Evolutionary conservation across 2,888 invertebrate species (phyloP).

Genomic region (Scaptomyza polygonia): DNA sequence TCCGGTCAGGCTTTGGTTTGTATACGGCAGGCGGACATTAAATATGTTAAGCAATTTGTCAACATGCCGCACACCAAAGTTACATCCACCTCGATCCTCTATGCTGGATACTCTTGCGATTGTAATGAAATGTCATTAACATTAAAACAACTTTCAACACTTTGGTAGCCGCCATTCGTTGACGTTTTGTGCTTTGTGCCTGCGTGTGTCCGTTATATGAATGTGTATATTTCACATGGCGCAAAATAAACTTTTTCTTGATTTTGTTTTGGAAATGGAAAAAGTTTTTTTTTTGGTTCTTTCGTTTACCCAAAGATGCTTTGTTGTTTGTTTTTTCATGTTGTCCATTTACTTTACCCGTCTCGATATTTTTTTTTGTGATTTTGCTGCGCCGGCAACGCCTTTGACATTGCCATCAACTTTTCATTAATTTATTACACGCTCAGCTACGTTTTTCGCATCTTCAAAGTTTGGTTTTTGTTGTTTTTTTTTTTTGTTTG

Average conservation of each 20-base stretch:
- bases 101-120: conserved; percentile 26
- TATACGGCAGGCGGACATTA: conserved; percentile 35
- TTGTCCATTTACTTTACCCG: background rate
- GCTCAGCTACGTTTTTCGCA: conserved; percentile 36
- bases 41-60: conserved; percentile 70
- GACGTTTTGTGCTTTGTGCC: conserved; percentile 30
- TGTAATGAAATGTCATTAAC: conserved; percentile 74
- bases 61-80: conserved; percentile 43
- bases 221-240: conserved; percentile 21
- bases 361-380: conserved; percentile 17
- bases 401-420: conserved; percentile 67
- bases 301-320: conserved; percentile 4
- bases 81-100: background rate
- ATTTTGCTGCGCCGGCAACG: conserved; percentile 47
- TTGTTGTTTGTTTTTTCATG: conserved; percentile 7
- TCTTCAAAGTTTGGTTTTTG: background rate
- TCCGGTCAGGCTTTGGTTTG: conserved; percentile 31
- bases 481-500: conserved; percentile 3
- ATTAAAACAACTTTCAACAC: conserved; percentile 75
- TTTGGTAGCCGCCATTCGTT: conserved; percentile 39
- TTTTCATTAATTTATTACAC: conserved; percentile 76
- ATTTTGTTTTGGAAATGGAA: conserved; percentile 72
- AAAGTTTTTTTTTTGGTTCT: conserved; percentile 52
- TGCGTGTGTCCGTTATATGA: conserved; percentile 12
- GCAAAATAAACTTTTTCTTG: conserved; percentile 55